phyloP scores from a whole-genome alignment of 2,797 vertebrate species.

The Hypotaenidia philippensis region DNA sequence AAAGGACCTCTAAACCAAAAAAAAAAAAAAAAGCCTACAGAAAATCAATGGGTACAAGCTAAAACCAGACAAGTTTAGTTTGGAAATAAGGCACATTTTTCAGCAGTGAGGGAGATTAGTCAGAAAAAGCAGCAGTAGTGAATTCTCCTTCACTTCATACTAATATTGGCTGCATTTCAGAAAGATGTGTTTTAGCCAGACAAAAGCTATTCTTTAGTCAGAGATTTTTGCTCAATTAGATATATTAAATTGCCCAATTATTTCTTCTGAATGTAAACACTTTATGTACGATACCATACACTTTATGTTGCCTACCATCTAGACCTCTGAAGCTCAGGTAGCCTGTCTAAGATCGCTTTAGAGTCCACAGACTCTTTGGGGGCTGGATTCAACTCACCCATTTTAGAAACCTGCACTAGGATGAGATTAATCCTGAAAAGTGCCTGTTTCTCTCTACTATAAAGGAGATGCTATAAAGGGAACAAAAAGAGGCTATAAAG shows the following conservation, averaged over 20 bases:
- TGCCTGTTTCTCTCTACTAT: neutral
- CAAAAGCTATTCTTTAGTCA: slow-evolving; percentile 4
- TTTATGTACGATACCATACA: neutral
- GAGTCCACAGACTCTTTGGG: neutral
- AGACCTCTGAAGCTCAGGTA: neutral
- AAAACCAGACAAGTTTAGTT: slow-evolving; percentile 43
- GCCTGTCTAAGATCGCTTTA: neutral
- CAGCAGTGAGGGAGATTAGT: slow-evolving; percentile 10
- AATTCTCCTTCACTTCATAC: slow-evolving; percentile 11
- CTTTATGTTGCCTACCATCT: neutral
- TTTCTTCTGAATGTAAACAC: neutral
- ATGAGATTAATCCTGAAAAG: neutral
- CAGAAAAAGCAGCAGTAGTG: slow-evolving; percentile 26
- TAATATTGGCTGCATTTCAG: neutral
- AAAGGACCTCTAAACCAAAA: slow-evolving; percentile 2
- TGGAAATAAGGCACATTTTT: slow-evolving; percentile 55
- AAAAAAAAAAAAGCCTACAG: neutral
- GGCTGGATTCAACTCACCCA: neutral
- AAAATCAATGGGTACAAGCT: slow-evolving; percentile 1
- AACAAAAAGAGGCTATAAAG: neutral
- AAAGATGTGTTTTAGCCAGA: slow-evolving; percentile 12
- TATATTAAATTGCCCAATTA: neutral
- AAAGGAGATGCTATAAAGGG: neutral
- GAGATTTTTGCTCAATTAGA: neutral
- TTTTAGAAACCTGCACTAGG: neutral